Percentiles rank a stretch among this genome's conserved stretches.
Conservation (phyloP, 2,888 invertebrate genomes). For the Protophormia terraenovae region DNA sequence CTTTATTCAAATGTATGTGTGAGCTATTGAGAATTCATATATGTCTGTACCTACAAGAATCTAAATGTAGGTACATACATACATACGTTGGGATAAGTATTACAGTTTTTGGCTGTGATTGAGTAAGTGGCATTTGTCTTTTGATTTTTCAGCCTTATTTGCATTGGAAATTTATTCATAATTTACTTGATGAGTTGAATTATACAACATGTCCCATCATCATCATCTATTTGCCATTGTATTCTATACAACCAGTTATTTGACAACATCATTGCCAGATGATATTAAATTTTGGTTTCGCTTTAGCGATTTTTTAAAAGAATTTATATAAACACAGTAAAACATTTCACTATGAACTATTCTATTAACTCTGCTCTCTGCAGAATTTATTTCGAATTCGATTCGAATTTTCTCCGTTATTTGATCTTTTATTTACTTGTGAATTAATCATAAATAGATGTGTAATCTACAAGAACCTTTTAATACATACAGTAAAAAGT, state of each 20-base stretch:
- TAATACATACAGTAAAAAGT: too few species aligned
- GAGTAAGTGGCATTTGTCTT: constrained; percentile 1
- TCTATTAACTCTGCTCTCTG: too few species aligned
- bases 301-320: too few species aligned
- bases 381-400: too few species aligned
- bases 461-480: too few species aligned
- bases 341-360: too few species aligned
- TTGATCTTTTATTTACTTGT: too few species aligned
- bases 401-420: too few species aligned
- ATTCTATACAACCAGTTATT: not conserved
- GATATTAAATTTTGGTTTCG: too few species aligned
- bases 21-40: not conserved
- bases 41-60: not conserved
- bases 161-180: constrained; percentile 50
- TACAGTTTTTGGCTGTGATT: not conserved
- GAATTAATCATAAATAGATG: too few species aligned
- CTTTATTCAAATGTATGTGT: not conserved
- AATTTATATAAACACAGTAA: too few species aligned
- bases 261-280: not conserved
- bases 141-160: not conserved
- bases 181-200: constrained; percentile 49
- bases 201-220: not conserved
- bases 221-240: not conserved
- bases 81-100: not conserved
- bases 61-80: too few species aligned